Base-by-base conservation (phyloP, 2,113 vertebrate species). In the Menidia beryllina region DNA sequence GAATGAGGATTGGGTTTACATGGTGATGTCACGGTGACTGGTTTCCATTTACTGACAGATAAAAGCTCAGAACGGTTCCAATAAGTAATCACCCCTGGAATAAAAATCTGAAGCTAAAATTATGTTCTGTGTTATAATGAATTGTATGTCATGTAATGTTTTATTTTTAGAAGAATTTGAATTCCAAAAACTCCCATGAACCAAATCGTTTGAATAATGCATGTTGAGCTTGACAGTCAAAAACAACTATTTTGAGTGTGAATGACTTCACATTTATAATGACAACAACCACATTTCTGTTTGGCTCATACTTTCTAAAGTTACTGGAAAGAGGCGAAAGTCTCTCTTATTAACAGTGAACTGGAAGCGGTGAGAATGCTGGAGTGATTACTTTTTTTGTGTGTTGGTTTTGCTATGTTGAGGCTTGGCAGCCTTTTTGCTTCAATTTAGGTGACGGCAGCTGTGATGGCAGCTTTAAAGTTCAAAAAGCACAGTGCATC, bases 81-180 rank as follows among this genome's bases (percentile, higher is more conserved):
- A 71, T 30, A 36, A 58, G 26, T 59, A 61, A 79, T 72, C 61
- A 57, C 59, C 63, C 51, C 53, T 66, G 57, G 82, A 76, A 77
- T 81, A 38, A 30, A 68, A 76, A 79, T 83, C 64, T 69, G 41
- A 21, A 24, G 52, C 54, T 38, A 25, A 27, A 62, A 68, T 34
- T 71, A 50, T 39, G 20, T 56, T 69, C 12, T 55, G 56, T 26
- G 26, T 13, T 8, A 39, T 52, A 17, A 58, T 5, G 3, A 34
- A 75, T 79, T 77, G 49, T 24, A 47, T 21, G 66, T 55, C 10
- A 30, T 30, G 14, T 62, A 27, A 25, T 55, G 9, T 43, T 7
- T 49, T 84, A 72, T 72, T 85, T 88, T 83, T 65, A 55, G 57
- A 83, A 63, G 13, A 64, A 49, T 52, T 71, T 67, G 75, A 57